phyloP scores from a whole-genome alignment of 2,888 invertebrate genomes.

The Troides aeacus region DNA sequence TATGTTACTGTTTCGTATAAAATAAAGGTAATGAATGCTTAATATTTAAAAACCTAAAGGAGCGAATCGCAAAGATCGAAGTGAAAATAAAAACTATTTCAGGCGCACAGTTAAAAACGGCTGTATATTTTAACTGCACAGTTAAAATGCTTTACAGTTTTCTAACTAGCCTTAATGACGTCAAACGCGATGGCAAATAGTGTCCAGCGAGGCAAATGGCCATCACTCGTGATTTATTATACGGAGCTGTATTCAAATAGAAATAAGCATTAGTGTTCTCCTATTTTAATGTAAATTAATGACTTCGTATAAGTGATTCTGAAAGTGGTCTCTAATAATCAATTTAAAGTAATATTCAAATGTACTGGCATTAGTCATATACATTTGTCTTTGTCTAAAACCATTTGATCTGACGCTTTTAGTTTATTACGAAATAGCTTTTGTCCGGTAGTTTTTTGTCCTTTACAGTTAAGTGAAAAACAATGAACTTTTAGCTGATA shows the following conservation, averaged over 20 bases:
- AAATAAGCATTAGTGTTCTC: constrained; percentile 17
- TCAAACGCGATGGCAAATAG: not conserved
- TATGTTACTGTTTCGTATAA: no score
- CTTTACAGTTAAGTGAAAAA: not conserved
- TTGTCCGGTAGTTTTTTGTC: not conserved
- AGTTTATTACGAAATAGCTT: no score
- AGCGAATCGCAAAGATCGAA: no score
- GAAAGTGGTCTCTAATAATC: not conserved
- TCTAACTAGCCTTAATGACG: not conserved
- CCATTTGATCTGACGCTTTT: not conserved
- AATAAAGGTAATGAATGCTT: no score
- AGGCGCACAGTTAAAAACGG: no score
- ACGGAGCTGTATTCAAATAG: constrained; percentile 9
- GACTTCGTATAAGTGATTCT: constrained; percentile 6
- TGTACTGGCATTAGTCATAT: not conserved
- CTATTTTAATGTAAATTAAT: constrained; percentile 13
- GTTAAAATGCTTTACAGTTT: not conserved
- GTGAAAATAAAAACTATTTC: no score
- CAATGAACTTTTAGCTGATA: no score
- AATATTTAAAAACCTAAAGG: no score
- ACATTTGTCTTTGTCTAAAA: not conserved
- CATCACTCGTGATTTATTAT: constrained; percentile 22
- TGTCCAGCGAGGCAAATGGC: constrained; percentile 4
- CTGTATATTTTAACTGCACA: no score
- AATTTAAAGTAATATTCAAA: not conserved